These are phyloP conservation scores for Lampris incognitus DNA, from an alignment of 2,113 vertebrate genomes.

Conservation along the genomic window DNA sequence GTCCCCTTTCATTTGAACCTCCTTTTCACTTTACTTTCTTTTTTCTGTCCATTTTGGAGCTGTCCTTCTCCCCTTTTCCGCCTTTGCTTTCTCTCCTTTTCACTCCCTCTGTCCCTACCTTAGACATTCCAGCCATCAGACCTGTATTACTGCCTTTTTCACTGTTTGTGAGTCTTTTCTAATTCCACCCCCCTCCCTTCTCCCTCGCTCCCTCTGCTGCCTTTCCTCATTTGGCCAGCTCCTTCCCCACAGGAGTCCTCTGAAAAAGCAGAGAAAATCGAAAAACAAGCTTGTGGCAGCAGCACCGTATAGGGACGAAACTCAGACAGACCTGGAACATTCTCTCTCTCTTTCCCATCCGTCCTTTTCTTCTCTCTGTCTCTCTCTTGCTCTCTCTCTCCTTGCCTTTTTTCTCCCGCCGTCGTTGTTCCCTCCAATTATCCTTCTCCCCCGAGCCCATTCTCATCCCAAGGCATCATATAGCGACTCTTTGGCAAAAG, in stretches of 20 bases:
- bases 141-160: not conserved
- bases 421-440: conserved; percentile 8
- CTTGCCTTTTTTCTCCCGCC: not conserved
- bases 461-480: not conserved
- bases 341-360: conserved; percentile 32
- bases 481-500: no score
- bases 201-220: conserved; percentile 1
- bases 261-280: conserved; percentile 46
- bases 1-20: conserved; percentile 34
- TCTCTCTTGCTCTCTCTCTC: not conserved
- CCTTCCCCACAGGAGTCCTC: conserved; percentile 21
- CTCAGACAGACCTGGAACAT: conserved; percentile 56
- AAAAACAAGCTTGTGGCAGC: conserved; percentile 44
- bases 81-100: conserved; percentile 21
- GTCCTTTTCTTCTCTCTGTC: conserved; percentile 10
- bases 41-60: conserved; percentile 18
- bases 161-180: conserved; percentile 7
- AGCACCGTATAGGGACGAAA: conserved; percentile 7
- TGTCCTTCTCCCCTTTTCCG: not conserved
- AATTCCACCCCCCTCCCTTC: not conserved
- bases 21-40: conserved; percentile 3
- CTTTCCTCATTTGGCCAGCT: conserved; percentile 38
- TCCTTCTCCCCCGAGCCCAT: not conserved
- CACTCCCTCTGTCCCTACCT: not conserved
- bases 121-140: conserved; percentile 6